These are phyloP conservation scores for Cremastinae sp. DNA, from an alignment of 2,888 invertebrate genomes.

Conservation along the genomic window DNA sequence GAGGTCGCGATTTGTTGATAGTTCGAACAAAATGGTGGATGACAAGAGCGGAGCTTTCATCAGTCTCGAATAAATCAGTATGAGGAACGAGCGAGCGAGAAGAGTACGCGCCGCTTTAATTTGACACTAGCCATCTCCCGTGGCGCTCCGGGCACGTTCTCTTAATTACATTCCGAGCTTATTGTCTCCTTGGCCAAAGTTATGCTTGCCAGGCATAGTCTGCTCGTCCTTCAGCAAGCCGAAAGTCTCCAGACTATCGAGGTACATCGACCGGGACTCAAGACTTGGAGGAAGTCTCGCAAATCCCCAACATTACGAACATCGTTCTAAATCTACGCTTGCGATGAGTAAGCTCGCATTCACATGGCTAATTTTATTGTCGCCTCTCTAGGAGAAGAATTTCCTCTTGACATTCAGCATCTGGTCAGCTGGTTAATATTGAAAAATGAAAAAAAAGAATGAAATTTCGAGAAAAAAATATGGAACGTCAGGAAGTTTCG, in stretches of 20 bases:
- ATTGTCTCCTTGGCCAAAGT: constrained; percentile 72
- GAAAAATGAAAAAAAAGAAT: too few relatives aligned
- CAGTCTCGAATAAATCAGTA: constrained; percentile 74
- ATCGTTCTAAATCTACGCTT: neutral
- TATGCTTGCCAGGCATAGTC: constrained; percentile 63
- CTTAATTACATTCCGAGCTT: constrained; percentile 78
- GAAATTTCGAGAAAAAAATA: too few relatives aligned
- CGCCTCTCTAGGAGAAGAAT: too few relatives aligned
- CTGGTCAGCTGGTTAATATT: too few relatives aligned
- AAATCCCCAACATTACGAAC: neutral
- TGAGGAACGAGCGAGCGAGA: constrained; percentile 67
- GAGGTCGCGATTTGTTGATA: neutral
- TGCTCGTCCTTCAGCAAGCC: constrained; percentile 28
- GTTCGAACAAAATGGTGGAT: neutral
- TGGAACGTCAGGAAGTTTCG: too few relatives aligned
- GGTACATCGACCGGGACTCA: neutral
- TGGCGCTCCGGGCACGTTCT: constrained; percentile 67
- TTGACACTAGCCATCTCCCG: constrained; percentile 75
- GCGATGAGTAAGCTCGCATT: neutral
- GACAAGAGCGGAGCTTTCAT: constrained; percentile 46
- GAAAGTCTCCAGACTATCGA: constrained; percentile 1
- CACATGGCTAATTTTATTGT: neutral
- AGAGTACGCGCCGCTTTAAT: constrained; percentile 69
- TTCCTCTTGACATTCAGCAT: too few relatives aligned
- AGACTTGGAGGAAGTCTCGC: neutral